phyloP scores from a whole-genome alignment of 64 coral and sea anemone species.

The Pachyseris speciosa region DNA sequence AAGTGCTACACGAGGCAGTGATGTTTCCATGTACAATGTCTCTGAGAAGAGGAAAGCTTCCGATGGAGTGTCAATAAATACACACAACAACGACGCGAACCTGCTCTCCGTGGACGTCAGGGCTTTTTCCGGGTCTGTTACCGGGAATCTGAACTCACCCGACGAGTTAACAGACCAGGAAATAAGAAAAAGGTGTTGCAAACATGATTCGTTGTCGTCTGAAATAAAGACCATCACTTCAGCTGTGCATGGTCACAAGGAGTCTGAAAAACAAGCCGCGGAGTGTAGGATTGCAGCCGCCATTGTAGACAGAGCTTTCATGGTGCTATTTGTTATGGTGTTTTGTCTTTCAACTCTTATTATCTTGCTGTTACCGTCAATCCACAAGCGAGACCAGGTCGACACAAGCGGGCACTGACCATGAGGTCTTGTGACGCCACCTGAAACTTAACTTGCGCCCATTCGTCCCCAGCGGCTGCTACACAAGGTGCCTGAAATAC shows the following conservation, averaged over 20 bases:
- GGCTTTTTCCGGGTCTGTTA: neutral
- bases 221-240: slow-evolving; percentile 59
- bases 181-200: neutral
- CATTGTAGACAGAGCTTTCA: slow-evolving; percentile 86
- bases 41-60: neutral
- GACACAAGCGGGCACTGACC: neutral
- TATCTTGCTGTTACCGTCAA: slow-evolving; percentile 69
- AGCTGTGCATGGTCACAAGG: slow-evolving; percentile 36
- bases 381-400: neutral
- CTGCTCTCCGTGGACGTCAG: neutral
- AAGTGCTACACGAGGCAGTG: neutral
- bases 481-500: neutral
- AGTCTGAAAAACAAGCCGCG: slow-evolving; percentile 2
- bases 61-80: neutral
- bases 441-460: too few relatives aligned
- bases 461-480: too few relatives aligned
- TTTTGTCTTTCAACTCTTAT: slow-evolving; percentile 67
- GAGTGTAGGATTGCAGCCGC: slow-evolving; percentile 80
- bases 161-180: slow-evolving; percentile 7
- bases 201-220: neutral
- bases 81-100: neutral
- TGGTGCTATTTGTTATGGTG: slow-evolving; percentile 71
- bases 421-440: too few relatives aligned
- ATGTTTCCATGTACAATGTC: slow-evolving; percentile 18
- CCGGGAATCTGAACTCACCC: neutral